These are phyloP conservation scores for Capra hircus DNA, from an alignment of 2,113 vertebrate species.

Conservation along the genomic window DNA sequence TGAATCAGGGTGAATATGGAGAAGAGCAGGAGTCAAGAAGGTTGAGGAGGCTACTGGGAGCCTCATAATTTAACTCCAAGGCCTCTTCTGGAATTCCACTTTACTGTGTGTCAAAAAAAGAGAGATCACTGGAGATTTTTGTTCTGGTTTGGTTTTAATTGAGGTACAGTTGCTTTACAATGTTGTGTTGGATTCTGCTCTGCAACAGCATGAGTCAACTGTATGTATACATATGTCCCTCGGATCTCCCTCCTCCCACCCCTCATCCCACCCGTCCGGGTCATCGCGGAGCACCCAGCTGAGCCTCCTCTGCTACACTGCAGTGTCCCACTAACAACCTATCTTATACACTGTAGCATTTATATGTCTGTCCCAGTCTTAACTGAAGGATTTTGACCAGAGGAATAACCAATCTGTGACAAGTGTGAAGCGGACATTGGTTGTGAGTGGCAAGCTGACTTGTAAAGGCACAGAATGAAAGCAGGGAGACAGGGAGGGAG, in stretches of 20 bases:
- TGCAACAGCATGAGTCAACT: background rate
- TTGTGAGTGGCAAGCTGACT: background rate
- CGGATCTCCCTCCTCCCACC: background rate
- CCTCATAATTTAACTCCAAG: background rate
- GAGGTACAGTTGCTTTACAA: background rate
- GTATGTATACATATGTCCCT: background rate
- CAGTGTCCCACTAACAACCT: background rate
- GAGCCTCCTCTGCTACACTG: background rate
- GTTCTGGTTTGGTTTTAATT: background rate
- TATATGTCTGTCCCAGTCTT: background rate
- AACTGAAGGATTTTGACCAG: background rate
- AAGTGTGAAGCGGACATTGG: background rate
- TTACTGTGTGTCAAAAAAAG: background rate
- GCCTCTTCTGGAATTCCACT: background rate
- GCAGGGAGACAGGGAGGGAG: background rate
- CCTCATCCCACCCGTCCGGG: background rate
- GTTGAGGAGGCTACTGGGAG: background rate
- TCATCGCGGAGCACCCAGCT: accelerated
- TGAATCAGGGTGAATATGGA: too few species aligned
- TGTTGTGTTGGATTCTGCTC: background rate
- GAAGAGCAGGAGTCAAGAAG: background rate
- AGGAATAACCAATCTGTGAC: background rate
- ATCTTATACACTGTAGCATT: background rate
- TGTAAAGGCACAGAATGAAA: background rate
- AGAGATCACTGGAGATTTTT: background rate